phyloP scores from a whole-genome alignment of 1,140 invertebrate species.

The Drosophila oshimai region DNA sequence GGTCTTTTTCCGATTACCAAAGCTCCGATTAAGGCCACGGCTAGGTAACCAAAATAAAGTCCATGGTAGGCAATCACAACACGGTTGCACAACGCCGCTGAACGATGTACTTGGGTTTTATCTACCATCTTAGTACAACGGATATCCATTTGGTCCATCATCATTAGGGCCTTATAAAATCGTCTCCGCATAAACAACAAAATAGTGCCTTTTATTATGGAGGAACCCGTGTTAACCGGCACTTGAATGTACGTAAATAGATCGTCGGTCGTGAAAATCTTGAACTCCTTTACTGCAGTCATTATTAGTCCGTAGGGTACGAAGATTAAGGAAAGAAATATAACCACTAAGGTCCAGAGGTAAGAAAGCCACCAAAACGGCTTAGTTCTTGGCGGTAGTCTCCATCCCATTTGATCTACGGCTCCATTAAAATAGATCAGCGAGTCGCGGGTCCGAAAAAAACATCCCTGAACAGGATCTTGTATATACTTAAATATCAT shows the following conservation, averaged over 20 bases:
- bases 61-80: not conserved
- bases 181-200: not conserved
- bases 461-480: not conserved
- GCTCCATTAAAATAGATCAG: not conserved
- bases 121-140: constrained; percentile 11
- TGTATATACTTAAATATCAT: constrained; percentile 8
- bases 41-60: not conserved
- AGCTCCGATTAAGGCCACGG: not conserved
- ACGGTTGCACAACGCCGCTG: not conserved
- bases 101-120: not conserved
- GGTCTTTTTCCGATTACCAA: constrained; percentile 3
- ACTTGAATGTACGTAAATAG: constrained; percentile 28
- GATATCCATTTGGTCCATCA: constrained; percentile 27
- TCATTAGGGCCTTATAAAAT: not conserved
- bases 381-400: not conserved
- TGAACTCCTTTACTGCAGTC: constrained; percentile 20
- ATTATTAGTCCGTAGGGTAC: constrained; percentile 10
- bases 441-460: not conserved
- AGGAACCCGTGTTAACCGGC: constrained; percentile 8
- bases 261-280: constrained; percentile 18
- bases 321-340: constrained; percentile 4
- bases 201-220: constrained; percentile 17
- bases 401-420: constrained; percentile 12
- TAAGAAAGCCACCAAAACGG: constrained; percentile 25
- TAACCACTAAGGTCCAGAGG: not conserved